Evolutionary conservation across 1,140 invertebrate genomes (phyloP).

Genomic region (Micrasema minimum): DNA sequence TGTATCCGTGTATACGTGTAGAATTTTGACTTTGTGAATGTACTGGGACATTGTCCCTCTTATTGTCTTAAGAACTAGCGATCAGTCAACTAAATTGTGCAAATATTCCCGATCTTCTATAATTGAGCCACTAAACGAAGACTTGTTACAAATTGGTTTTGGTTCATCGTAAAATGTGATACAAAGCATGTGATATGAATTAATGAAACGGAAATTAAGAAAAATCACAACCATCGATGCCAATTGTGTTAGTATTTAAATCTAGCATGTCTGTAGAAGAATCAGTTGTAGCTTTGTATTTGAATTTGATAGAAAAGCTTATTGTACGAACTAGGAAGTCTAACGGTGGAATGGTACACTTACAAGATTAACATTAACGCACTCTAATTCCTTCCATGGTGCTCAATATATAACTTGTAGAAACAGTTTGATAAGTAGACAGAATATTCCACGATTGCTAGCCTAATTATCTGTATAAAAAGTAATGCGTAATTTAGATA

Average conservation of each 20-base stretch:
- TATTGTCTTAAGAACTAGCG: too few species aligned
- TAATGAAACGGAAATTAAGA: constrained; percentile 14
- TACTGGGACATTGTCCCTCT: too few species aligned
- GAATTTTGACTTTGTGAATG: too few species aligned
- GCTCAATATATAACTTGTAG: constrained; percentile 57
- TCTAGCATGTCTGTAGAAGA: constrained; percentile 6
- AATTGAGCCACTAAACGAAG: background rate
- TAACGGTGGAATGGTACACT: constrained; percentile 25
- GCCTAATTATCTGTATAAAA: constrained; percentile 45
- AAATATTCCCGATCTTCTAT: too few species aligned
- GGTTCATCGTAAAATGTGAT: constrained; percentile 43
- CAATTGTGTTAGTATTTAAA: constrained; percentile 31
- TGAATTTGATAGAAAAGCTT: constrained; percentile 26
- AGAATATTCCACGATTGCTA: constrained; percentile 42
- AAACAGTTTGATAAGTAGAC: constrained; percentile 39
- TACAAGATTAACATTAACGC: constrained; percentile 53
- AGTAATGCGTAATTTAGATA: constrained; percentile 20
- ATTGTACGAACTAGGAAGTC: constrained; percentile 23
- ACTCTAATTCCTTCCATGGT: constrained; percentile 66
- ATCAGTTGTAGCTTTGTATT: constrained; percentile 20
- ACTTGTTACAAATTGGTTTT: constrained; percentile 20
- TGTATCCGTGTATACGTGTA: too few species aligned
- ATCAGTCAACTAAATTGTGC: too few species aligned
- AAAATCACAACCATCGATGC: constrained; percentile 26
- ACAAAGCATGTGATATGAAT: constrained; percentile 36